phyloP scores from a whole-genome alignment of 2,113 vertebrate species.

The Passer montanus region DNA sequence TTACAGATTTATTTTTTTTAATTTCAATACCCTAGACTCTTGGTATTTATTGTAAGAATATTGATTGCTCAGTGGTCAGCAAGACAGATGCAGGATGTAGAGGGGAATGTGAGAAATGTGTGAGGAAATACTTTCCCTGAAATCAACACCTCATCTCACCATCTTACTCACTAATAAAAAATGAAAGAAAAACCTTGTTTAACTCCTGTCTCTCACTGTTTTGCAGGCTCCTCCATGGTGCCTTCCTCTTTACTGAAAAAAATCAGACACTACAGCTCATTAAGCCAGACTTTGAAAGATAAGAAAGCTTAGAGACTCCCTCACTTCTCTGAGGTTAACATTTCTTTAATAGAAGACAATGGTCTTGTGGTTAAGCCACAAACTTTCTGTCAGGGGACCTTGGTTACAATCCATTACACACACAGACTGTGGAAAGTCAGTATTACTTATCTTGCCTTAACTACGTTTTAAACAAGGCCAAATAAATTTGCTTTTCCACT shows the following conservation, averaged over 20 bases:
- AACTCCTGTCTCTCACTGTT: background rate
- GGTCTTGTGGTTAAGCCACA: conserved; percentile 66
- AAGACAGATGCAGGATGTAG: background rate
- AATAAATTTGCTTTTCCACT: background rate
- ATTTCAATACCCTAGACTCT: background rate
- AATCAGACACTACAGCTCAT: conserved; percentile 33
- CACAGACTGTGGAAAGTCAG: background rate
- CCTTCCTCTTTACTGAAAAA: background rate
- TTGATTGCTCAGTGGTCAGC: background rate
- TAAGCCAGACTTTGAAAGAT: conserved; percentile 19
- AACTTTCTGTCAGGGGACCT: conserved; percentile 14
- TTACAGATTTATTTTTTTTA: background rate
- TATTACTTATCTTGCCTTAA: background rate
- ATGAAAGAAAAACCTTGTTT: background rate
- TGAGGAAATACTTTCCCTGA: background rate
- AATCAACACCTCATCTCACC: background rate
- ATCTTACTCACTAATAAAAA: background rate
- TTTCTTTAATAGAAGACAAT: conserved; percentile 11
- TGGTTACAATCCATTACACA: conserved; percentile 52
- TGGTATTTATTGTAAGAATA: background rate
- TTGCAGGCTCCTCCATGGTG: background rate
- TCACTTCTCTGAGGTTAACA: conserved; percentile 33
- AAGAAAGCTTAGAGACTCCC: conserved; percentile 17
- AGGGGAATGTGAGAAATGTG: background rate
- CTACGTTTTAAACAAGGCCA: background rate